A percentile compares a stretch with the other conserved stretches of the same genome.
These are phyloP conservation scores for Halisarca cf. caerulea DNA, from an alignment of 37 sponge, comb jelly and placozoan species.

Conservation along the genomic window DNA sequence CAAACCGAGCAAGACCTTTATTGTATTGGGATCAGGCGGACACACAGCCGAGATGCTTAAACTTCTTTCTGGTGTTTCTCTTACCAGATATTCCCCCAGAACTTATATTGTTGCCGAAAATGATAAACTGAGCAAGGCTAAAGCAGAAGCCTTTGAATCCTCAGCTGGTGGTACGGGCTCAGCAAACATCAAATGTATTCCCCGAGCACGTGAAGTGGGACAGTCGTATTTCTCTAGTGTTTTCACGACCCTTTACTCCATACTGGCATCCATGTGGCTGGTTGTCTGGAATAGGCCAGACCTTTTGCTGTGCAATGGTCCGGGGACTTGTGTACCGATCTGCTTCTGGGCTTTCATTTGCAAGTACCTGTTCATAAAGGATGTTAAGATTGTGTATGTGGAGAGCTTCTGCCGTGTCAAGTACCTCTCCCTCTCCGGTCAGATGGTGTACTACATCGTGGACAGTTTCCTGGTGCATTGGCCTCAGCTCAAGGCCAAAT, in stretches of 20 bases:
- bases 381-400: slow-evolving; percentile 82
- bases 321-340: slow-evolving; percentile 95
- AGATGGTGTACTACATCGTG: slow-evolving; percentile 80
- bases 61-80: slow-evolving; percentile 70
- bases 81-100: slow-evolving; percentile 64
- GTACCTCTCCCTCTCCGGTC: slow-evolving; percentile 86
- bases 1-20: slow-evolving; percentile 51
- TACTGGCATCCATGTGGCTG: slow-evolving; percentile 54
- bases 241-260: slow-evolving; percentile 73
- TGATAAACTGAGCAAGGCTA: slow-evolving; percentile 79
- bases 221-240: slow-evolving; percentile 82
- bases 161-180: neutral
- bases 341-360: slow-evolving; percentile 70
- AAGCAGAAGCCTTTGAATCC: slow-evolving; percentile 61
- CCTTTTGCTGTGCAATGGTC: slow-evolving; percentile 94
- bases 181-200: slow-evolving; percentile 47
- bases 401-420: slow-evolving; percentile 96
- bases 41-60: slow-evolving; percentile 92
- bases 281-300: slow-evolving; percentile 69
- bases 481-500: slow-evolving; percentile 74
- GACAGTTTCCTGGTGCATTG: slow-evolving; percentile 93
- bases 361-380: slow-evolving; percentile 50
- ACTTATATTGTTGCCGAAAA: slow-evolving; percentile 76
- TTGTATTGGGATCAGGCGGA: slow-evolving; percentile 93
- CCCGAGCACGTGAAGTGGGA: slow-evolving; percentile 84